Evolutionary conservation across 2,113 vertebrate species (phyloP).

Genomic region (Zapornia atra): DNA sequence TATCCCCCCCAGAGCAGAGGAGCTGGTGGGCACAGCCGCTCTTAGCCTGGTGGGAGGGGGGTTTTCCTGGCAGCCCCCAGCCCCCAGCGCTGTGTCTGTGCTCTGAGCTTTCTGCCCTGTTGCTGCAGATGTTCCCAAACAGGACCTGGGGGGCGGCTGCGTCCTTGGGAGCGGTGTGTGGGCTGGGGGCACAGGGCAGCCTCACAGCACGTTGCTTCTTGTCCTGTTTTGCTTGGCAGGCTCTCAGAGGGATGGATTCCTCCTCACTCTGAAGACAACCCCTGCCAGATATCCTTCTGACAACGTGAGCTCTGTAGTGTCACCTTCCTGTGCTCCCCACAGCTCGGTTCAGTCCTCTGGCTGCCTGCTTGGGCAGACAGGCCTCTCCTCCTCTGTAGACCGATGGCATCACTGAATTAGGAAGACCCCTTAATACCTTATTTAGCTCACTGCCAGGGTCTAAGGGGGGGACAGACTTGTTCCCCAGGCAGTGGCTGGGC

Average conservation of each 20-base stretch:
- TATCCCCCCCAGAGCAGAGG: background rate
- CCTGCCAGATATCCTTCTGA: conserved; percentile 96
- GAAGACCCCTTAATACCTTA: background rate
- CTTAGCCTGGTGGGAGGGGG: background rate
- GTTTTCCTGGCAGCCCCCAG: background rate
- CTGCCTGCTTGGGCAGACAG: background rate
- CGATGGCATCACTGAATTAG: background rate
- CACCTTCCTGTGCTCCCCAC: background rate
- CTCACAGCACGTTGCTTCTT: background rate
- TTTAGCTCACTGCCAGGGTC: background rate
- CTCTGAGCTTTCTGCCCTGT: fast-evolving
- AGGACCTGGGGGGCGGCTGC: background rate
- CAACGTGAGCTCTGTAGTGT: background rate
- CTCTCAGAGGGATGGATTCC: conserved; percentile 84
- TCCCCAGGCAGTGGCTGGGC: background rate
- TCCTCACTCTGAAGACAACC: conserved; percentile 86
- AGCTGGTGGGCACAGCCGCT: background rate
- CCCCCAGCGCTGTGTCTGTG: background rate
- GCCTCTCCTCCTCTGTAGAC: background rate
- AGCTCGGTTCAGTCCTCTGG: too few relatives aligned
- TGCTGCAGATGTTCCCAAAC: background rate
- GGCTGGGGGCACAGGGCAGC: background rate
- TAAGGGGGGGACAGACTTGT: background rate
- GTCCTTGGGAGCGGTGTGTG: background rate
- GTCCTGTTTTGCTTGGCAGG: conserved; percentile 72